Evolutionary conservation across 2,113 vertebrate species (phyloP), one percentile per base, ranked within the genome.

Genomic region (Tenrec ecaudatus): DNA sequence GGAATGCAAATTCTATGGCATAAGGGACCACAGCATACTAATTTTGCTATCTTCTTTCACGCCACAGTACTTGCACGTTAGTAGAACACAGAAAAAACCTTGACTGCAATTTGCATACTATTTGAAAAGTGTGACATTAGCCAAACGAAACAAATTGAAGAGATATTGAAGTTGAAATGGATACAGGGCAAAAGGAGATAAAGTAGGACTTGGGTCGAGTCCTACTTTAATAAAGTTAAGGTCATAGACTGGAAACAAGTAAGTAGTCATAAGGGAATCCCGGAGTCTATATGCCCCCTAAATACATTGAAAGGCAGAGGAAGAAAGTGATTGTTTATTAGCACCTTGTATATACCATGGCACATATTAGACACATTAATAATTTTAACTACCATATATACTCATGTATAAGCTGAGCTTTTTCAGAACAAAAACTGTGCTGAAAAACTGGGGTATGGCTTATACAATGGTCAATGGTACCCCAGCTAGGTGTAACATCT

Each of bases 181-280:
- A 57, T 16, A 58, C 8, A 68, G 1, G 8, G 0, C 23, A 87
- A 43, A 47, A 33, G 38, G 7, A 86, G 36, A 75, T 23, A 80
- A 90, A 40, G 22, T 0, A 23, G 16, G 9, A 58, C 11, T 62
- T 76, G 15, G 0, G 15, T 4, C 47, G 20, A 9, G 7, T 88
- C 11, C 40, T 93, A 91, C 84, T 85, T 29, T 83, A 89, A 82
- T 43, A 40, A 40, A 19, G 11, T 29, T 66, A 76, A 94, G 38
- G 31, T 7, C 8, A 85, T 73, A 90, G 8, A 40, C 14, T 8
- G 33, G n/a, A 76, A 88, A 4, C 10, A 75, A 89, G 71, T 33
- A 6, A 27, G 0, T 29, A 82, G n/a, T 29, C 22, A 60, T 53
- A 31, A 69, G 16, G 11, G 4, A 7, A 68, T 43, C 2, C 66